These are phyloP conservation scores for Mus caroli DNA, from an alignment of 2,797 vertebrate genomes.

Conservation along the genomic window DNA sequence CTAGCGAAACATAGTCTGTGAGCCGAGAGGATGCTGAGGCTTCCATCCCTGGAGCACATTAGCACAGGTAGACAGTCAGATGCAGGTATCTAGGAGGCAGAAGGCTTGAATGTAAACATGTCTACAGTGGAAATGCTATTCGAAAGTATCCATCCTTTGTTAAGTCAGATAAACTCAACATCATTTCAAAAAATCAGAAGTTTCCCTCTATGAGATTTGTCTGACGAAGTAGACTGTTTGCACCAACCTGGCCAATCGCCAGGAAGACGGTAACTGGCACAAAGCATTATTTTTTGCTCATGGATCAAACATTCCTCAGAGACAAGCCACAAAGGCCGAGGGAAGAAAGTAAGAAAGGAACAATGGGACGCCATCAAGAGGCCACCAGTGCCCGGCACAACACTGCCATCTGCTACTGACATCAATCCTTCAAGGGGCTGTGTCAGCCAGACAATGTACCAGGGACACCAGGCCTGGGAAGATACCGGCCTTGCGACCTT, in stretches of 20 bases:
- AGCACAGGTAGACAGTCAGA: not conserved
- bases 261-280: slow-evolving; percentile 82
- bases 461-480: slow-evolving; percentile 8
- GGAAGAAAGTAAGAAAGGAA: slow-evolving; percentile 82
- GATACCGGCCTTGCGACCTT: slow-evolving; percentile 55
- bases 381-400: slow-evolving; percentile 83
- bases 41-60: not conserved
- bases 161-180: slow-evolving; percentile 45
- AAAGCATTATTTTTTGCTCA: slow-evolving; percentile 79
- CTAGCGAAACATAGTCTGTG: not conserved
- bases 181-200: slow-evolving; percentile 44
- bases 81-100: not conserved
- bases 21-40: not conserved
- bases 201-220: slow-evolving; percentile 71
- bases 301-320: slow-evolving; percentile 79
- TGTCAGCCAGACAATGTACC: not conserved
- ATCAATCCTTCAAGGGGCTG: slow-evolving; percentile 75
- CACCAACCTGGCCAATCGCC: slow-evolving; percentile 82
- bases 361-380: slow-evolving; percentile 86
- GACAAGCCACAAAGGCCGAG: slow-evolving; percentile 80
- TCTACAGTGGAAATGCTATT: not conserved
- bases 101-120: not conserved
- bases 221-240: slow-evolving; percentile 76
- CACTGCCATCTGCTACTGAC: slow-evolving; percentile 81
- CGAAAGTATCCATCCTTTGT: slow-evolving; percentile 50